Base-by-base conservation (phyloP, 2,888 invertebrate genomes). In the Epiblema foenella region DNA sequence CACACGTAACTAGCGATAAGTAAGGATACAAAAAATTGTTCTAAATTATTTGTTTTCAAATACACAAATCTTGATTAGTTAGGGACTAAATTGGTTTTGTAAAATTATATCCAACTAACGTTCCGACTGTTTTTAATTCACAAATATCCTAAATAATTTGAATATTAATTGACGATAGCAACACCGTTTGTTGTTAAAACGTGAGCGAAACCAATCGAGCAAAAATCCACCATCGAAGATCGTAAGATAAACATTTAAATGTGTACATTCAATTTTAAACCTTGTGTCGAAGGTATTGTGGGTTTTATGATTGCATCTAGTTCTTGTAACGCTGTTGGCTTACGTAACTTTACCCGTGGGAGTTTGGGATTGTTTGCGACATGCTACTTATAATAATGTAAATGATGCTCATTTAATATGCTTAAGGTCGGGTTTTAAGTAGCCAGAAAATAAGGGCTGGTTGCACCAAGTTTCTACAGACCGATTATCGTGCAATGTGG, bases 161-260 rank as follows among this genome's bases (percentile, higher is more conserved):
- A 18, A 33, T 12, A 15, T 33, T 46, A 8, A 60, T 4, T 0
- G 15, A 68, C 18, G 3, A 54, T 80, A 69, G 83, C 81, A 85
- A 83, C 81, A 81, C 79, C 69, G 37, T 56, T 42, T 64, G 75
- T 79, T 77, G 83, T 82, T 79, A 78, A 73, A 80, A 81, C 82
- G 78, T 76, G 77, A 78, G 77, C 77, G 75, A 76, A 81, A 75
- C 76, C 77, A 81, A 79, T 78, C 74, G 73, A 79, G 76, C 79
- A 73, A 79, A 79, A 83, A 82, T 81, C 79, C 75, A 79, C 75
- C 76, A 79, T 75, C 75, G 85, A 85, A 85, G 82, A 82, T 73
- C 83, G 74, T 60, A 75, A 74, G 75, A 74, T 73, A 80, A 82
- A 83, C 81, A 74, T 71, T 24, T 15, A 18, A 20, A 65, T 70